phyloP scores from a whole-genome alignment of 2,797 vertebrate genomes.

The Sebastes goodei region DNA sequence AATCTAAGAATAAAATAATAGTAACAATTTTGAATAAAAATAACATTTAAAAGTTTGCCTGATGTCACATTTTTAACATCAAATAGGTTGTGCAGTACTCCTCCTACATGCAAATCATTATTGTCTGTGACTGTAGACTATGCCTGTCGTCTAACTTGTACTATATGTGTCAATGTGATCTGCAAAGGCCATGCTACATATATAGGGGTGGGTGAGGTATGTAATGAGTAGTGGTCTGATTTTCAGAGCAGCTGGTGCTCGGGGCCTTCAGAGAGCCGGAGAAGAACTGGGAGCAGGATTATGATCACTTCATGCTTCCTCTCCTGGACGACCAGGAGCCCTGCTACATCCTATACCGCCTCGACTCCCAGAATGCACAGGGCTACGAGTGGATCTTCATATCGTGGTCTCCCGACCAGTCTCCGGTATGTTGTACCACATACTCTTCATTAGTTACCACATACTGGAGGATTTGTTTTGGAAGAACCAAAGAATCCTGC shows the following conservation, averaged over 20 bases:
- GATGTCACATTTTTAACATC: not conserved
- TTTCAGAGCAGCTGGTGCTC: constrained; percentile 96
- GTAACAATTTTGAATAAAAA: not conserved
- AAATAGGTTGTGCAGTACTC: not conserved
- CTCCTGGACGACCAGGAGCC: constrained; percentile 92
- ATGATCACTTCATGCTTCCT: constrained; percentile 90
- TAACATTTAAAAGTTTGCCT: not conserved
- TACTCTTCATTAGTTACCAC: not conserved
- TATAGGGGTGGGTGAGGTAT: constrained; percentile 38
- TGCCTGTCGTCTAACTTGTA: not conserved
- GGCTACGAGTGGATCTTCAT: constrained; percentile 98
- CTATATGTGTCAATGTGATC: not conserved
- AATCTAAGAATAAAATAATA: not conserved
- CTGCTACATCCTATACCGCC: constrained; percentile 95
- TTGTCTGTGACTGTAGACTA: not conserved
- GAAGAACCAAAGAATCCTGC: not conserved
- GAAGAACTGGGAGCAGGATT: constrained; percentile 93
- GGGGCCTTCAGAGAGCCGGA: constrained; percentile 90
- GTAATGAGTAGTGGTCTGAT: constrained; percentile 77
- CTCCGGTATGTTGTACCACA: constrained; percentile 84
- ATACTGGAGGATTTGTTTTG: not conserved
- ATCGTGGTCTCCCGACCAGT: constrained; percentile 98
- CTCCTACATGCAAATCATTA: not conserved
- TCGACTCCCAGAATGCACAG: constrained; percentile 96
- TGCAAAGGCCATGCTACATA: not conserved